Evolutionary conservation across 1,140 invertebrate genomes (phyloP).

Genomic region (Calycopis cecrops): DNA sequence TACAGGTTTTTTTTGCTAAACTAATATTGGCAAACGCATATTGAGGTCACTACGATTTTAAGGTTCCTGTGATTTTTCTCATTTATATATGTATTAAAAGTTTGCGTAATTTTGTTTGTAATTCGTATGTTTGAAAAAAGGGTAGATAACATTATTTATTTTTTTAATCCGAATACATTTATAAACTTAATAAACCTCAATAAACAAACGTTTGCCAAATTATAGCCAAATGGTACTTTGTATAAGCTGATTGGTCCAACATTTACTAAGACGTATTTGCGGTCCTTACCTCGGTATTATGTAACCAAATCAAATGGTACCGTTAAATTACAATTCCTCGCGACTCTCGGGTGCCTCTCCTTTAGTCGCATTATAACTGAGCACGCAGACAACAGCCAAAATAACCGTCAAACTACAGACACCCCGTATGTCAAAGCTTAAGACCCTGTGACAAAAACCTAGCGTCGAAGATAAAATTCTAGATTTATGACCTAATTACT

Average conservation of each 20-base stretch:
- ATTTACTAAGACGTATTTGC: background rate
- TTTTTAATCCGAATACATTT: no score
- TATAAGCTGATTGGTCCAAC: slow-evolving; percentile 11
- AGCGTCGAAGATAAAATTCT: slow-evolving; percentile 65
- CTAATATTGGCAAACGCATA: background rate
- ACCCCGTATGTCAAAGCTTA: slow-evolving; percentile 41
- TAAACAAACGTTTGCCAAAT: background rate
- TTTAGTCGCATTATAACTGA: background rate
- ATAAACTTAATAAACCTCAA: background rate
- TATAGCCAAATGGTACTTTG: slow-evolving; percentile 2
- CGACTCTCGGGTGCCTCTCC: background rate
- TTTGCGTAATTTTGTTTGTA: no score
- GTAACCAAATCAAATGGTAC: slow-evolving; percentile 6
- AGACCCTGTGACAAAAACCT: slow-evolving; percentile 69
- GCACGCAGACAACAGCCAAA: slow-evolving; percentile 5
- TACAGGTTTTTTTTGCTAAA: slow-evolving; percentile 1
- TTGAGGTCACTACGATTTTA: no score
- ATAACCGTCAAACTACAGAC: background rate
- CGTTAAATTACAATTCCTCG: slow-evolving; percentile 7
- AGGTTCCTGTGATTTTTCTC: no score
- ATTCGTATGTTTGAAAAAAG: no score
- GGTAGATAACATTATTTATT: no score
- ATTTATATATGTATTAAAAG: no score
- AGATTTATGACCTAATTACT: slow-evolving; percentile 59
- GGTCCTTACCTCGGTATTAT: background rate